Conservation (phyloP, 2,113 vertebrate genomes). For the Ictidomys tridecemlineatus region DNA sequence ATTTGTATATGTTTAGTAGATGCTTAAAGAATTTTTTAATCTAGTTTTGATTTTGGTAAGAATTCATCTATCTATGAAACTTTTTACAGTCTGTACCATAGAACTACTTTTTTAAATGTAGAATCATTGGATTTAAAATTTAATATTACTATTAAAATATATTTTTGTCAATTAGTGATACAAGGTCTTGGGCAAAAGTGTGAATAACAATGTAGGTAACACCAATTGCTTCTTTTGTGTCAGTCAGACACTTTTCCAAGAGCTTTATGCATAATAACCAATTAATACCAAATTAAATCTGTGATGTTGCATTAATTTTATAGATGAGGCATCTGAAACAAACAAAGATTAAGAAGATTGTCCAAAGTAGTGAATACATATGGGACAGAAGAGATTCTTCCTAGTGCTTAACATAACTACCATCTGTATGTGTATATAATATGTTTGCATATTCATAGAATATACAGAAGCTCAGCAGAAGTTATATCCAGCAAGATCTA, state of each 20-base stretch:
- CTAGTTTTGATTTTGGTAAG: background rate
- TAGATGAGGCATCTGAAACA: background rate
- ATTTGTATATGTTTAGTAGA: background rate
- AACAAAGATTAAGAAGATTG: background rate
- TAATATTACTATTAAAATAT: background rate
- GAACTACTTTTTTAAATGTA: background rate
- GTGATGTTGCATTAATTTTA: background rate
- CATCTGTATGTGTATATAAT: background rate
- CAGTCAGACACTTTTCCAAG: background rate
- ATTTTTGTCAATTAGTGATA: background rate
- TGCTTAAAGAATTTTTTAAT: background rate
- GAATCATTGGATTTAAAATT: constrained; percentile 24
- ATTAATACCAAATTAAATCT: constrained; percentile 7
- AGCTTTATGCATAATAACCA: background rate
- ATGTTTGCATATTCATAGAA: background rate
- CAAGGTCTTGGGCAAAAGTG: background rate
- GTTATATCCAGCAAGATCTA: background rate
- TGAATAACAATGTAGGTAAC: background rate
- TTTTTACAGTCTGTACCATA: background rate
- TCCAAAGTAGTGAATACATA: background rate
- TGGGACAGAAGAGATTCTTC: background rate
- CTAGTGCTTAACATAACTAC: background rate
- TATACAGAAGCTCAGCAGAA: background rate
- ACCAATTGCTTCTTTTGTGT: background rate
- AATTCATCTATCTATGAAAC: background rate